Evolutionary conservation across 2,888 invertebrate genomes (phyloP), one percentile per base, ranked within the genome.

Genomic region (Catocala fraxini): DNA sequence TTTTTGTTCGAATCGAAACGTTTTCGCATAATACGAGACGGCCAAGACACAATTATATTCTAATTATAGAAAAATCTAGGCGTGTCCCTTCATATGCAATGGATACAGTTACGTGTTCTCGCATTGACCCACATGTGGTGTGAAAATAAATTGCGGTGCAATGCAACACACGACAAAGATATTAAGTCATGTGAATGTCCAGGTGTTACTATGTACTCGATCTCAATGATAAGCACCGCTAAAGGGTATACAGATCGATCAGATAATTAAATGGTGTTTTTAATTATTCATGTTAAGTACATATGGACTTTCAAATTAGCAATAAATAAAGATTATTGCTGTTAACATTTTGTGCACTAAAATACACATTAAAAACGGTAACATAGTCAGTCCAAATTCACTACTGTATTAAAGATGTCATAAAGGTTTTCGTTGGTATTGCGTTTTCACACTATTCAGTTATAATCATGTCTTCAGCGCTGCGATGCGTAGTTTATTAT

Each of bases 81-180:
- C 79, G 85, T 86, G 87, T 85, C 85, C 80, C 81, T 83, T 81
- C 76, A 79, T 85, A 80, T 85, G 80, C 81, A 85, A 81, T 76
- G 68, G 76, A 80, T 78, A 80, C 68, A 78, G 73, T 77, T 83
- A 80, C 79, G 80, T 76, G 78, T 72, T 79, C 78, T 89, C 77
- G 87, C 93, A 93, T 90, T 93, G 93, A 93, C 93, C 93, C 80
- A 93, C 92, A 90, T 93, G 84, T 85, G 75, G 82, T 76, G 85
- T 84, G 84, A 87, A 89, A 89, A 91, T 90, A 88, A 89, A 91
- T 85, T 79, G 81, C 81, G 66, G 73, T 75, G 75, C 80, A 82
- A 75, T 73, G 62, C 66, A 75, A 76, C 73, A 71, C 80, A 80
- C 75, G 75, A 73, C 72, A 72, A 70, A 73, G 70, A 60, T 77